Conservation (phyloP, 2,113 vertebrate genomes). For the Nipponia nippon region DNA sequence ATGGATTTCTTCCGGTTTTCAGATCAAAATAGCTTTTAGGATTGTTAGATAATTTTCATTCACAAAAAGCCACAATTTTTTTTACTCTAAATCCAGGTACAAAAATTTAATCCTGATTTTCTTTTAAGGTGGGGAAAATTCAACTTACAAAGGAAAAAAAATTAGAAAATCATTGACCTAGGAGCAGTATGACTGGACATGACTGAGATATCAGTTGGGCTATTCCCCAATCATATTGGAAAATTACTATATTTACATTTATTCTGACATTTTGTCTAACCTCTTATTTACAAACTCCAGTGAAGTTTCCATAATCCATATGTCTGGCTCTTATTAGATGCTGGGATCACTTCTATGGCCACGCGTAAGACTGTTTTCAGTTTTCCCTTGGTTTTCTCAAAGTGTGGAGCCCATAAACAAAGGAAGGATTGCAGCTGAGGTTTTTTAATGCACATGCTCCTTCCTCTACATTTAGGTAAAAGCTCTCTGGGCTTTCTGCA, state of each 20-base stretch:
- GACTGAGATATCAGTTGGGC: background rate
- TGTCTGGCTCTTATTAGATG: background rate
- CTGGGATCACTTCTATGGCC: background rate
- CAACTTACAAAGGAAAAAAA: background rate
- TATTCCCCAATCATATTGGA: rapidly evolving
- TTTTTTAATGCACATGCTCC: background rate
- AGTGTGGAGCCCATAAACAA: background rate
- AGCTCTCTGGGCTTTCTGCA: background rate
- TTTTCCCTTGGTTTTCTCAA: background rate
- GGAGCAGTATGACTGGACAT: background rate
- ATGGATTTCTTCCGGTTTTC: background rate
- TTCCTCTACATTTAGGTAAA: background rate
- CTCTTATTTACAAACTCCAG: background rate
- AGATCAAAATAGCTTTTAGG: background rate
- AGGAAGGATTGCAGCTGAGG: background rate
- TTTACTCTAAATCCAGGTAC: background rate
- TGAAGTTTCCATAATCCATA: background rate
- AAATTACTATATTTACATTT: background rate
- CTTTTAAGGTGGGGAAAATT: background rate
- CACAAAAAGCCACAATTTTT: background rate
- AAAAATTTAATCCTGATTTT: background rate
- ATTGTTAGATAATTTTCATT: background rate
- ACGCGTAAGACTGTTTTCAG: background rate
- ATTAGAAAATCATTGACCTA: background rate
- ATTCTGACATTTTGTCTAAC: background rate